These are phyloP conservation scores for Globicephala melas DNA, from an alignment of 2,113 vertebrate species.

Conservation along the genomic window DNA sequence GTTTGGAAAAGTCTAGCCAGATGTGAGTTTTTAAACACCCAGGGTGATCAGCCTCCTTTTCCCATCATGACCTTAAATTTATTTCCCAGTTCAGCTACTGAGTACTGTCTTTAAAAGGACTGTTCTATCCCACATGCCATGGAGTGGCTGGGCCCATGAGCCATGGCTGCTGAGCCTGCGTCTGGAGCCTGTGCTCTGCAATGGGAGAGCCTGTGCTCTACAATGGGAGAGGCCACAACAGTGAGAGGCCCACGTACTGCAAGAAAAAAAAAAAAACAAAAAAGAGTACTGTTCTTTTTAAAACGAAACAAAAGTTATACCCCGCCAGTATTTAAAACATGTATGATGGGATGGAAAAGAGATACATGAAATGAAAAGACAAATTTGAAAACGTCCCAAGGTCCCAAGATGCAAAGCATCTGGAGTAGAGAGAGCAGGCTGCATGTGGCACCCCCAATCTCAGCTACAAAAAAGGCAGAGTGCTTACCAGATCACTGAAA, in stretches of 20 bases:
- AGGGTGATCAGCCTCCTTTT: neutral
- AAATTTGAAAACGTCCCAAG: neutral
- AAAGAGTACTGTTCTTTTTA: neutral
- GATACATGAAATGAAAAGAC: neutral
- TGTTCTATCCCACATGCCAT: neutral
- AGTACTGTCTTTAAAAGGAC: neutral
- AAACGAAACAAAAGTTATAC: neutral
- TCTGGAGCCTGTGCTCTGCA: no score
- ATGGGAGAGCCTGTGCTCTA: no score
- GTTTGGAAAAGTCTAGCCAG: slow-evolving; percentile 44
- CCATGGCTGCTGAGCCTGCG: no score
- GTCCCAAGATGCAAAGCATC: neutral
- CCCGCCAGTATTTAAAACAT: neutral
- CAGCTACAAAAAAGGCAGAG: neutral
- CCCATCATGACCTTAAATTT: neutral
- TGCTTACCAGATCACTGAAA: slow-evolving; percentile 32
- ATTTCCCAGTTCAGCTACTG: neutral
- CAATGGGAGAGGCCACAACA: no score
- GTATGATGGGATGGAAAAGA: neutral
- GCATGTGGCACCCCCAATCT: neutral
- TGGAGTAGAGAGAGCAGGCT: neutral
- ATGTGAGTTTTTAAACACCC: slow-evolving; percentile 41
- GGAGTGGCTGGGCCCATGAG: no score
- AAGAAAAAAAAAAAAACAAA: no score
- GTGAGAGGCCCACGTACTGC: no score